Conservation (phyloP, 2,888 invertebrate species). For the Cerastis rubricosa region DNA sequence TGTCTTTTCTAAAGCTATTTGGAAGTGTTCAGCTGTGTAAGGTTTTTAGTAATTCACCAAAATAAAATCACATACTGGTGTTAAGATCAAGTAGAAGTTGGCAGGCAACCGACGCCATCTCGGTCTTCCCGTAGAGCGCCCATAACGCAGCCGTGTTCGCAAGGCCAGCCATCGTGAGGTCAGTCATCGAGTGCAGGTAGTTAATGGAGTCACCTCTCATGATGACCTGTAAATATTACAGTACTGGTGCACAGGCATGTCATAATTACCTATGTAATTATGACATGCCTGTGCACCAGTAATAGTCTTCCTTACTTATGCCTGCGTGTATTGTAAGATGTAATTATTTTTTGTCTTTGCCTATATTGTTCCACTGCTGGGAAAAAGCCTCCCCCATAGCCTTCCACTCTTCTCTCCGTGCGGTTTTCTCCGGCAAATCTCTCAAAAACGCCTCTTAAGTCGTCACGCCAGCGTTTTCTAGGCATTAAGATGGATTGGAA, state of each 20-base stretch:
- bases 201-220: conserved; percentile 96
- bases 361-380: too few species aligned
- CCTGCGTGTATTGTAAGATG: background rate
- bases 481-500: background rate
- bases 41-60: background rate
- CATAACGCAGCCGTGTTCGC: conserved; percentile 96
- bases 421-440: too few species aligned
- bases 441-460: too few species aligned
- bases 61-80: conserved; percentile 88
- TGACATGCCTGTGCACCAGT: background rate
- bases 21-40: background rate
- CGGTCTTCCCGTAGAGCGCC: conserved; percentile 96
- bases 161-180: conserved; percentile 95
- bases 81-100: conserved; percentile 95
- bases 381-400: too few species aligned
- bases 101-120: conserved; percentile 95
- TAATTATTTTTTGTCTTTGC: background rate
- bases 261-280: too few species aligned
- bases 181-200: conserved; percentile 95
- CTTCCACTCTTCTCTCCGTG: too few species aligned
- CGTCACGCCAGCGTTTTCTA: too few species aligned
- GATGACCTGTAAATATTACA: conserved; percentile 90
- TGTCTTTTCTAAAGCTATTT: background rate
- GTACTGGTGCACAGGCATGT: too few species aligned
- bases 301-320: background rate